Evolutionary conservation across 2,113 vertebrate species (phyloP).

Genomic region (Hemiscyllium ocellatum): DNA sequence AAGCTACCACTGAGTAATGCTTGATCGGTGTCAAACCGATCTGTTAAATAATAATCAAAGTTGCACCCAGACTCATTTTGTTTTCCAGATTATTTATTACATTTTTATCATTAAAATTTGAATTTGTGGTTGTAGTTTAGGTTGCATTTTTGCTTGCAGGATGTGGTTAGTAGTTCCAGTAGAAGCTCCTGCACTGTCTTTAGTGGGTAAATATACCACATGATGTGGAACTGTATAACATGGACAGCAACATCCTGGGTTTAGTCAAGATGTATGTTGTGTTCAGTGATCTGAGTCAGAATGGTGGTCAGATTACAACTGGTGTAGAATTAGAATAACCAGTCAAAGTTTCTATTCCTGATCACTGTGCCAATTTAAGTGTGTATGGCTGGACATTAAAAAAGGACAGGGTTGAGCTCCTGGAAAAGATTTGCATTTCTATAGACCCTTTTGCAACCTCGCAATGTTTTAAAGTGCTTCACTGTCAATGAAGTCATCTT

Average conservation of each 20-base stretch:
- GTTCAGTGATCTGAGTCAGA: not conserved
- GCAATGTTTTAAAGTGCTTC: not conserved
- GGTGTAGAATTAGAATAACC: not conserved
- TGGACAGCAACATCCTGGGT: not conserved
- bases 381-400: not conserved
- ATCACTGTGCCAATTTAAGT: not conserved
- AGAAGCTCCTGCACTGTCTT: not conserved
- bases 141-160: slow-evolving; percentile 19
- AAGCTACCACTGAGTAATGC: not conserved
- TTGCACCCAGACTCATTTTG: not conserved
- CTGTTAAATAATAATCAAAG: not conserved
- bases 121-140: not conserved
- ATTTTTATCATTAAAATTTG: not conserved
- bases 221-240: not conserved
- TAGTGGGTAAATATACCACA: not conserved
- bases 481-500: not conserved
- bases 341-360: not conserved
- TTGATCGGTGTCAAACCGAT: not conserved
- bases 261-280: not conserved
- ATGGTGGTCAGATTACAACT: not conserved
- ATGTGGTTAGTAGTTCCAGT: slow-evolving; percentile 19
- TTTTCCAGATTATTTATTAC: not conserved
- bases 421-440: not conserved
- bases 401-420: too few species aligned
- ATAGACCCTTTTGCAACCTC: not conserved